These are phyloP conservation scores for Hystrix cristata DNA, from an alignment of 2,113 vertebrate genomes.

Conservation along the genomic window DNA sequence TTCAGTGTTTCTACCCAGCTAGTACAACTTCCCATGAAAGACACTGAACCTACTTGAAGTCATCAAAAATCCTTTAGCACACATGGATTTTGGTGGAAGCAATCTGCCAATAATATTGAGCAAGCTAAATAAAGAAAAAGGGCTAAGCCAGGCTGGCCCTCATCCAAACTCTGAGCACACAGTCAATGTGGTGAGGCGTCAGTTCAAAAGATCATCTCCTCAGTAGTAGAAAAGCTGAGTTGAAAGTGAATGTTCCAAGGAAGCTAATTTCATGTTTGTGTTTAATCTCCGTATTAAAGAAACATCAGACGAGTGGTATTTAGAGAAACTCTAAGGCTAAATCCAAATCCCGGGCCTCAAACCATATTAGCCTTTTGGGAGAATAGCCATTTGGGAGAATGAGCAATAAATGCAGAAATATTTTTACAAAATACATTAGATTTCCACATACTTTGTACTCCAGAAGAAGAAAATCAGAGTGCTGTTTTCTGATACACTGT, in stretches of 20 bases:
- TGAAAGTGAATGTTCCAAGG: conserved; percentile 74
- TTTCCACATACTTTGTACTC: conserved; percentile 44
- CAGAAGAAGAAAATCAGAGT: conserved; percentile 57
- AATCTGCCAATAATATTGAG: conserved; percentile 84
- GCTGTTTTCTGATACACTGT: not conserved
- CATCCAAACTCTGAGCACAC: conserved; percentile 74
- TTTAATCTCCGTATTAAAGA: conserved; percentile 83
- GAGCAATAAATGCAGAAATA: conserved; percentile 70
- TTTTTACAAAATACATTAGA: conserved; percentile 60
- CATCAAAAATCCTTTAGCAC: conserved; percentile 84
- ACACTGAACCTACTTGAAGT: conserved; percentile 81
- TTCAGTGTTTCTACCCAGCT: conserved; percentile 78
- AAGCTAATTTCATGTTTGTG: conserved; percentile 78
- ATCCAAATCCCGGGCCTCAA: conserved; percentile 73
- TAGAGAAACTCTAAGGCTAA: conserved; percentile 75
- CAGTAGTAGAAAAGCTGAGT: conserved; percentile 59
- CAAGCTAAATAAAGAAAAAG: conserved; percentile 82
- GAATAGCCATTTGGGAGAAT: conserved; percentile 63
- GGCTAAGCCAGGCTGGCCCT: conserved; percentile 72
- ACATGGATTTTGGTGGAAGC: conserved; percentile 61
- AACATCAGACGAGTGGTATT: conserved; percentile 80
- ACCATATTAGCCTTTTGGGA: conserved; percentile 65
- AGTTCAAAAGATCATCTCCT: conserved; percentile 77
- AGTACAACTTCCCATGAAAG: conserved; percentile 83
- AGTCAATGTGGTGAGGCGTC: conserved; percentile 61